Percentiles rank a stretch among this genome's conserved stretches.
Evolutionary conservation across 2,888 invertebrate genomes (phyloP).

Genomic region (Alloscopus bannaensis): DNA sequence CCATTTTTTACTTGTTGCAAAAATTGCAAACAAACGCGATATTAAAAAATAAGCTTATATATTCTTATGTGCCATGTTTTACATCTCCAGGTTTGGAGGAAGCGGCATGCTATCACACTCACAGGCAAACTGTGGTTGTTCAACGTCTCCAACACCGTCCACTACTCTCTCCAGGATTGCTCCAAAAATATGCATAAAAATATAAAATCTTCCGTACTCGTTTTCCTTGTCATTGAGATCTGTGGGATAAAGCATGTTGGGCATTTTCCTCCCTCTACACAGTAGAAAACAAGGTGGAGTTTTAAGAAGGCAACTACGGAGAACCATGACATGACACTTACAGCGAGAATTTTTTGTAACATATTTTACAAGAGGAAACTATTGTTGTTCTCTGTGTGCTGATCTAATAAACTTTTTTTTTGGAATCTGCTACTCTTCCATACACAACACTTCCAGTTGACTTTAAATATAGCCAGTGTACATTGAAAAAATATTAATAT

Average conservation of each 20-base stretch:
- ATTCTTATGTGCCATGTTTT: no score
- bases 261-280: no score
- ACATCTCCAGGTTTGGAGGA: no score
- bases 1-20: no score
- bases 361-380: no score
- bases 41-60: no score
- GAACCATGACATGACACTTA: constrained; percentile 59
- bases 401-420: constrained; percentile 57
- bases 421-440: constrained; percentile 31
- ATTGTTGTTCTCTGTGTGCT: constrained; percentile 24
- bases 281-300: constrained; percentile 46
- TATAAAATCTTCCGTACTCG: neutral
- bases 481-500: neutral
- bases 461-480: neutral
- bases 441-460: no score
- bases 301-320: constrained; percentile 7
- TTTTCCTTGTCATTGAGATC: constrained; percentile 23
- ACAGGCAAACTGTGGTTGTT: neutral
- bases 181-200: neutral
- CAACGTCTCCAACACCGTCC: no score
- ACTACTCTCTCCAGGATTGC: neutral
- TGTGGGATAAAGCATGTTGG: neutral
- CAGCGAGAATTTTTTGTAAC: constrained; percentile 14
- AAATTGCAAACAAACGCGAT: no score
- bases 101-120: constrained; percentile 3